phyloP scores from a whole-genome alignment of 2,888 invertebrate species.

The Latrodectus elegans region DNA sequence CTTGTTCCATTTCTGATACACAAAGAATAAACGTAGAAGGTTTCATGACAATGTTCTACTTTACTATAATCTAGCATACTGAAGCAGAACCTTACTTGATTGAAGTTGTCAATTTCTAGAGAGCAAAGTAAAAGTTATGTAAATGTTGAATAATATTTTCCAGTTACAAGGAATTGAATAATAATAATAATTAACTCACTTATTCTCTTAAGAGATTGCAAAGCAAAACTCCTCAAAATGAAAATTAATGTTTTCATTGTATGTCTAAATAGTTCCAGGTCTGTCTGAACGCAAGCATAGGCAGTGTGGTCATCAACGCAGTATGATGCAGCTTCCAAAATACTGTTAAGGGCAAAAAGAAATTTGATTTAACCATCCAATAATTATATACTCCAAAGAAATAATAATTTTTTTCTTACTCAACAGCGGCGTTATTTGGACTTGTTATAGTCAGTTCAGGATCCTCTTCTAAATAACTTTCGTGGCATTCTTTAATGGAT shows the following conservation, averaged over 20 bases:
- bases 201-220: neutral
- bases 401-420: too few species aligned
- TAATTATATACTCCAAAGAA: too few species aligned
- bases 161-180: too few species aligned
- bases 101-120: neutral
- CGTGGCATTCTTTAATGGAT: neutral
- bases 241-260: neutral
- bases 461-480: neutral
- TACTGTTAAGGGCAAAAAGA: neutral
- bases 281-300: neutral
- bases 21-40: neutral
- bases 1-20: neutral
- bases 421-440: too few species aligned
- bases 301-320: neutral
- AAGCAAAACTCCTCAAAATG: neutral
- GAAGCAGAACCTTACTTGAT: neutral
- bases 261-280: neutral
- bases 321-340: neutral
- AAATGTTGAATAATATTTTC: too few species aligned
- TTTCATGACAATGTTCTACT: neutral
- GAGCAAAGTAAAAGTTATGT: too few species aligned
- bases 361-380: too few species aligned
- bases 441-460: too few species aligned
- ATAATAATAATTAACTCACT: neutral
- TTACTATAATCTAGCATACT: neutral